These are phyloP conservation scores for Pempheris klunzingeri DNA, from an alignment of 2,797 vertebrate species.

Conservation along the genomic window DNA sequence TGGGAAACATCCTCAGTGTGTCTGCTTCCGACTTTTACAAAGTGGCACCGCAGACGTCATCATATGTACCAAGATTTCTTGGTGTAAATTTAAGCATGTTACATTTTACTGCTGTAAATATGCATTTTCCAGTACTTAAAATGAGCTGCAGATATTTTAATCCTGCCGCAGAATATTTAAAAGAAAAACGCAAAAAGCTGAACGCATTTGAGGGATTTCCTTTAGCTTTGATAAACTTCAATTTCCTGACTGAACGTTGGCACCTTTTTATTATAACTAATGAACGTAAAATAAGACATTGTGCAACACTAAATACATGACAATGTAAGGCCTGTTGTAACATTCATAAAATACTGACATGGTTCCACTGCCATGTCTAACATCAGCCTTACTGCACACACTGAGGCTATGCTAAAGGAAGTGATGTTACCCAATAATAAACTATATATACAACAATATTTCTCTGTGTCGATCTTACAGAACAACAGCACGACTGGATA, in stretches of 20 bases:
- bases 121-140: constrained; percentile 51
- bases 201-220: constrained; percentile 43
- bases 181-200: constrained; percentile 16
- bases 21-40: constrained; percentile 65
- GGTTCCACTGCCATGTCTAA: constrained; percentile 64
- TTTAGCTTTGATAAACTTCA: constrained; percentile 53
- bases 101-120: constrained; percentile 48
- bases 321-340: constrained; percentile 82
- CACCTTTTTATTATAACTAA: constrained; percentile 50
- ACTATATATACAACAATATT: constrained; percentile 51
- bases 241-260: constrained; percentile 44
- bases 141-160: constrained; percentile 47
- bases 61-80: constrained; percentile 31
- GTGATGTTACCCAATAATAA: constrained; percentile 58
- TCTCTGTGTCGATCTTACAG: constrained; percentile 32
- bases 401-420: constrained; percentile 48
- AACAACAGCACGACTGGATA: constrained; percentile 40
- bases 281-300: constrained; percentile 75
- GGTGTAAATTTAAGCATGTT: constrained; percentile 27
- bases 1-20: constrained; percentile 62
- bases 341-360: constrained; percentile 81
- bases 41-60: constrained; percentile 56
- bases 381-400: constrained; percentile 58
- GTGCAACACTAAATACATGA: constrained; percentile 77
- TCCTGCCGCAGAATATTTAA: constrained; percentile 42